phyloP scores from a whole-genome alignment of 2,888 invertebrate genomes.

The Andrena trimmerana region DNA sequence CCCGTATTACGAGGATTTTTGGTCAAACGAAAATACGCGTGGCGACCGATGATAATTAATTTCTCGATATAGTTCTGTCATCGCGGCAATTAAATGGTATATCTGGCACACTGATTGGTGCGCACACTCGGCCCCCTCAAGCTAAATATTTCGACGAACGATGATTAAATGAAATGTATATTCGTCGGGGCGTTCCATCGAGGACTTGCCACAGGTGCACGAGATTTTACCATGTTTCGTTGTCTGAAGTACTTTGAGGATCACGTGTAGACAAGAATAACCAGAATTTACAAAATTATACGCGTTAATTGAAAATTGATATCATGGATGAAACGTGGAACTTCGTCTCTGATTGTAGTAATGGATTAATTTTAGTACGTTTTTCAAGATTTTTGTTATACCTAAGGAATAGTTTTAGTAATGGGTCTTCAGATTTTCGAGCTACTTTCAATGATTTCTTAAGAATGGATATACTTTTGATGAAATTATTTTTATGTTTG shows the following conservation, averaged over 20 bases:
- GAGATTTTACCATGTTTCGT: constrained; percentile 16
- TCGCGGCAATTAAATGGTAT: constrained; percentile 44
- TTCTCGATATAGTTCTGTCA: constrained; percentile 35
- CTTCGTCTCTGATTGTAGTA: too few species aligned
- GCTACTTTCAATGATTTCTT: too few species aligned
- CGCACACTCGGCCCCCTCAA: neutral
- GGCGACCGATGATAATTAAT: constrained; percentile 24
- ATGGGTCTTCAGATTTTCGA: too few species aligned
- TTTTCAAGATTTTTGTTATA: too few species aligned
- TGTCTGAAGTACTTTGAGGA: neutral
- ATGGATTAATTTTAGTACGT: too few species aligned
- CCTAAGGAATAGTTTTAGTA: too few species aligned
- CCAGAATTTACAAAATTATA: neutral
- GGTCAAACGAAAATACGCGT: constrained; percentile 8
- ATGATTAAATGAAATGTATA: constrained; percentile 34
- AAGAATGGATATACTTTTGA: too few species aligned
- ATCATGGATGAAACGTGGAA: neutral
- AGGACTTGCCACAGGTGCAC: constrained; percentile 18
- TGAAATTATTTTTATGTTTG: too few species aligned
- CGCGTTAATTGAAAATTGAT: neutral
- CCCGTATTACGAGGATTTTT: constrained; percentile 14
- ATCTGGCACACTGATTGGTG: neutral
- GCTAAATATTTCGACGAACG: constrained; percentile 29
- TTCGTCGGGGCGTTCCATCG: neutral
- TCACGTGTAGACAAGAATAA: neutral